Percentiles rank a stretch among this genome's conserved stretches.
These are phyloP conservation scores for Urocitellus parryii DNA, from an alignment of 2,113 vertebrate genomes.

Conservation along the genomic window DNA sequence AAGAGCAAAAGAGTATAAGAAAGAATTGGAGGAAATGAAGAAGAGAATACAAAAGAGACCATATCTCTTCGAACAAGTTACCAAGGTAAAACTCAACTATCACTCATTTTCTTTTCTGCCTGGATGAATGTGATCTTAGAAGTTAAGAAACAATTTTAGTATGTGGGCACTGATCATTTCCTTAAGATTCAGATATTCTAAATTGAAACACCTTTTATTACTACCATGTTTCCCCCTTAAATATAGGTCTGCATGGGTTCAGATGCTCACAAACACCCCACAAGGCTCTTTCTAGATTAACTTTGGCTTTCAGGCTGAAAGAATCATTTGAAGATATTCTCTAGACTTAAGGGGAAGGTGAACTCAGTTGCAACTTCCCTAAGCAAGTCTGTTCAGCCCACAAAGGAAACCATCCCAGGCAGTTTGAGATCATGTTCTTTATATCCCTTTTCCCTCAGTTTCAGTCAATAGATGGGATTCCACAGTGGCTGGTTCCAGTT, in stretches of 20 bases:
- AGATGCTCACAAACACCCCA: neutral
- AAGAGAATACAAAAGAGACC: conserved; percentile 91
- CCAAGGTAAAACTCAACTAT: conserved; percentile 85
- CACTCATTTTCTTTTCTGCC: neutral
- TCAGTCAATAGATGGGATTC: neutral
- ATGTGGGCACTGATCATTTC: conserved; percentile 52
- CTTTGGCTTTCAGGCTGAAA: neutral
- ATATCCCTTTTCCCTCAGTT: neutral
- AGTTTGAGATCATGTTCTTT: neutral
- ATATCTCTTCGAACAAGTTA: conserved; percentile 95
- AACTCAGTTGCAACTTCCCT: neutral
- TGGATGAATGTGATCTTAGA: conserved; percentile 22
- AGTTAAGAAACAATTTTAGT: conserved; percentile 29
- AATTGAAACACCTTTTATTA: conserved; percentile 32
- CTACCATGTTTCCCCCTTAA: neutral
- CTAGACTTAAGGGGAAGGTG: neutral
- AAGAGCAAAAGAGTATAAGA: conserved; percentile 92
- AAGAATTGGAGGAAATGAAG: conserved; percentile 94
- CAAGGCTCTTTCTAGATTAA: neutral
- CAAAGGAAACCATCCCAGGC: neutral
- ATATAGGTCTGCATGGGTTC: neutral
- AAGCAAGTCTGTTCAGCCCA: neutral
- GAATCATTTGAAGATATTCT: neutral
- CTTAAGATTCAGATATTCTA: conserved; percentile 44
- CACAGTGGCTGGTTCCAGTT: neutral